A percentile compares a stretch with the other conserved stretches of the same genome.
These are phyloP conservation scores for Rhinichthys klamathensis DNA, from an alignment of 2,113 vertebrate species.

Conservation along the genomic window DNA sequence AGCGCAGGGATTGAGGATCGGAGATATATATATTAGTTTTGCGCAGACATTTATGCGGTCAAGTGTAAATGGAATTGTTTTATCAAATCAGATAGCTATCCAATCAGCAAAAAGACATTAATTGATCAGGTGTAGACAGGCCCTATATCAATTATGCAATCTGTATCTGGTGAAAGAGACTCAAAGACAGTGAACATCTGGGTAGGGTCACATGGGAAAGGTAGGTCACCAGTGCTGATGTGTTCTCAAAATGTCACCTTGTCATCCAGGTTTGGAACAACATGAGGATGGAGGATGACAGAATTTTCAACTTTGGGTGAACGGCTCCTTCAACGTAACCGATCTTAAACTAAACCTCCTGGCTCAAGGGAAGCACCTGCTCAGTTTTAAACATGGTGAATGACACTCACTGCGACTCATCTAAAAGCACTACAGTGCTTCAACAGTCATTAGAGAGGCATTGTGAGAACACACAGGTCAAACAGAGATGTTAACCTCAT, in stretches of 20 bases:
- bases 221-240: background rate
- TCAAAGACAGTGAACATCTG: conserved; percentile 1
- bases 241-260: background rate
- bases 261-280: background rate
- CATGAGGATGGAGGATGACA: background rate
- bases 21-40: no score
- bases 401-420: background rate
- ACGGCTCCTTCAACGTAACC: background rate
- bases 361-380: background rate
- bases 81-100: no score
- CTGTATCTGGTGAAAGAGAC: background rate
- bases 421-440: background rate
- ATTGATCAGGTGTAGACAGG: no score
- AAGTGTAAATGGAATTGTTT: no score
- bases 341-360: background rate
- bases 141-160: background rate
- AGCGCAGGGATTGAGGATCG: no score
- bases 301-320: background rate
- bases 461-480: background rate
- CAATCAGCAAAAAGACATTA: no score
- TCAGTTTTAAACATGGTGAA: background rate
- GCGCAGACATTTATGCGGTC: no score
- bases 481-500: background rate
- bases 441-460: background rate
- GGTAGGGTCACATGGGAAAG: background rate